Evolutionary conservation across 1,140 invertebrate genomes (phyloP).

Genomic region (Nixonia krombeini): DNA sequence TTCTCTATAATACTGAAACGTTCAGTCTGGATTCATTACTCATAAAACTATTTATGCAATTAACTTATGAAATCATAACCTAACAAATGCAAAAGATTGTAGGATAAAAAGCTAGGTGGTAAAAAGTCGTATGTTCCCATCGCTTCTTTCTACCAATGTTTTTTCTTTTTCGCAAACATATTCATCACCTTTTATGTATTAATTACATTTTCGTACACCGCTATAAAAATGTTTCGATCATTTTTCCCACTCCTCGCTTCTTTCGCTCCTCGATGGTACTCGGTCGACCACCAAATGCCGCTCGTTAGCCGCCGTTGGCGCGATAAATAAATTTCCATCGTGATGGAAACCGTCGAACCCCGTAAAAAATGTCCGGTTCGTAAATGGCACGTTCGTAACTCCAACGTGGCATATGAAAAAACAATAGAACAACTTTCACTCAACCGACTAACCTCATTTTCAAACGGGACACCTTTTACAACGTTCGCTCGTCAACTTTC

Average conservation of each 20-base stretch:
- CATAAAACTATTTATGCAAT: slow-evolving; percentile 34
- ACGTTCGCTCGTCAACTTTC: no score
- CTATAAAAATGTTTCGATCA: no score
- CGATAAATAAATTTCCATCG: slow-evolving; percentile 47
- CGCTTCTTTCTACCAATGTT: slow-evolving; percentile 26
- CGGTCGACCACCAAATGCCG: neutral
- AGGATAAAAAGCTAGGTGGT: slow-evolving; percentile 27
- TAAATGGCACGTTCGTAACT: no score
- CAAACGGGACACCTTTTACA: slow-evolving; percentile 16
- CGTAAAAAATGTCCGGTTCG: slow-evolving; percentile 20
- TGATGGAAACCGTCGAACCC: slow-evolving; percentile 18
- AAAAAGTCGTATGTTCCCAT: slow-evolving; percentile 22
- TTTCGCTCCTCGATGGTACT: no score
- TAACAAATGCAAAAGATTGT: no score
- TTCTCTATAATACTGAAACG: slow-evolving; percentile 19
- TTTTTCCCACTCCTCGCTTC: no score
- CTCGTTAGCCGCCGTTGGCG: no score
- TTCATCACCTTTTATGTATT: slow-evolving; percentile 27
- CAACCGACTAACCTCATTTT: no score
- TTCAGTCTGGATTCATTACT: slow-evolving; percentile 42
- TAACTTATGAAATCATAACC: no score
- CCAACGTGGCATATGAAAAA: no score
- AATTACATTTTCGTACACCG: no score
- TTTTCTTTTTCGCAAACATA: slow-evolving; percentile 19
- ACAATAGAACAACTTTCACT: no score